Percentiles rank a stretch among this genome's conserved stretches.
Conservation (phyloP, 2,888 invertebrate genomes). For the Arctia plantaginis region DNA sequence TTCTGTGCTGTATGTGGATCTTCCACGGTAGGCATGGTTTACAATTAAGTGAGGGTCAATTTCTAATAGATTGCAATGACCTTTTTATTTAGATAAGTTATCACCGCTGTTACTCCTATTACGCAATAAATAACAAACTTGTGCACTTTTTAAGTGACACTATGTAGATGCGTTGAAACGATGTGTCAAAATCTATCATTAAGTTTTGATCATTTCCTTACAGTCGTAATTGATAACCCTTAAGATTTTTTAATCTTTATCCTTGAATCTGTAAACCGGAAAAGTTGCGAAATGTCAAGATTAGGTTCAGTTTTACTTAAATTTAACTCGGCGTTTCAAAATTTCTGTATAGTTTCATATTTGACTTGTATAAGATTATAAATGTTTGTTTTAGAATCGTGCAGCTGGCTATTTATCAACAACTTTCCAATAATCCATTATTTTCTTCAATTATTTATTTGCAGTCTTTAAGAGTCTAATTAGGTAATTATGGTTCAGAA, state of each 20-base stretch:
- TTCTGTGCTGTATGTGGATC: too few relatives aligned
- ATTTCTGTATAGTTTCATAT: not conserved
- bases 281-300: not conserved
- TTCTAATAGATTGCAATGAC: too few relatives aligned
- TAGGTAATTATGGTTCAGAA: slow-evolving; percentile 29
- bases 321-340: not conserved
- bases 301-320: too few relatives aligned
- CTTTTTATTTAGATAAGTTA: not conserved
- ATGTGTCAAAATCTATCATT: not conserved
- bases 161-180: not conserved
- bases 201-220: too few relatives aligned
- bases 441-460: slow-evolving; percentile 27
- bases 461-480: slow-evolving; percentile 36
- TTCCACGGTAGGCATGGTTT: too few relatives aligned
- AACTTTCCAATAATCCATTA: slow-evolving; percentile 7
- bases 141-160: not conserved
- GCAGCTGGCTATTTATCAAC: not conserved
- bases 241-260: not conserved
- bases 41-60: too few relatives aligned
- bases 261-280: not conserved
- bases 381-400: not conserved
- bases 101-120: too few relatives aligned
- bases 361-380: not conserved
- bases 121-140: not conserved
- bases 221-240: too few relatives aligned